Percentiles rank a stretch among this genome's conserved stretches.
phyloP scores from a whole-genome alignment of 2,113 vertebrate species.

The Chloropsis cyanopogon region DNA sequence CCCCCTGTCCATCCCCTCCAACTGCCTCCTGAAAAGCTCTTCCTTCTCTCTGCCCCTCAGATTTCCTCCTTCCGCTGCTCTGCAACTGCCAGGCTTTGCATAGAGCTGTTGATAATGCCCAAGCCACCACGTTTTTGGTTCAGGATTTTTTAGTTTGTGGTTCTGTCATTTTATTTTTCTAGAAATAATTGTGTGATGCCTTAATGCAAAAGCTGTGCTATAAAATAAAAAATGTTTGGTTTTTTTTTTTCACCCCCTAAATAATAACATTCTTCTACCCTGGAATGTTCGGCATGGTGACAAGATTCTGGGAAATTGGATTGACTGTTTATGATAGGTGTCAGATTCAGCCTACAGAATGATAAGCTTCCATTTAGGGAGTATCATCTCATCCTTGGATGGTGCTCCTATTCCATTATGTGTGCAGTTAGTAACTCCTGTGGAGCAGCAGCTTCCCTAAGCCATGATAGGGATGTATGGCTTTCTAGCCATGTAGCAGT shows the following conservation, averaged over 20 bases:
- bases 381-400: neutral
- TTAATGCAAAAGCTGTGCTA: conserved; percentile 22
- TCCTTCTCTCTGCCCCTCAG: neutral
- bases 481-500: neutral
- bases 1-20: neutral
- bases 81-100: conserved; percentile 52
- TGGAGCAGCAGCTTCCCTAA: neutral
- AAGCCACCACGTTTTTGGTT: neutral
- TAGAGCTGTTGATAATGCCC: neutral
- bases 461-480: neutral
- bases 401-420: neutral
- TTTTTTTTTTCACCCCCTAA: neutral
- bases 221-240: neutral
- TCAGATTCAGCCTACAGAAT: neutral
- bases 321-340: neutral
- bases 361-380: neutral
- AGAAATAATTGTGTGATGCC: neutral
- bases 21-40: neutral
- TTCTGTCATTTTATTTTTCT: neutral
- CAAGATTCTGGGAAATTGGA: neutral
- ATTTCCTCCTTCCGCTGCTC: conserved; percentile 9
- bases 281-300: neutral
- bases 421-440: neutral
- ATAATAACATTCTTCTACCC: neutral
- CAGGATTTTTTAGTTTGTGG: conserved; percentile 3